Conservation (phyloP, 2,888 invertebrate species). For the Phyllotreta cruciferae region DNA sequence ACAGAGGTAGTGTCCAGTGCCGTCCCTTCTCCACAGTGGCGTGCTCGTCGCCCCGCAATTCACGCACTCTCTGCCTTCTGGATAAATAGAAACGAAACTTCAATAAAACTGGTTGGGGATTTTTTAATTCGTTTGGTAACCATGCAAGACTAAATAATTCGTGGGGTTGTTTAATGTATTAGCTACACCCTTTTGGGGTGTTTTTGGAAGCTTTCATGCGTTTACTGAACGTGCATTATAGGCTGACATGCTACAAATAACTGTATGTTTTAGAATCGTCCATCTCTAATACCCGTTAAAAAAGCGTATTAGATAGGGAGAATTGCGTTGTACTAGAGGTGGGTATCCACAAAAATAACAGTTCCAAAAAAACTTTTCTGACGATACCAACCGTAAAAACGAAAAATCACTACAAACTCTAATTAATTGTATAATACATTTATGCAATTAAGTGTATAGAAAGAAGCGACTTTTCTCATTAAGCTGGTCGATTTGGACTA, state of each 20-base stretch:
- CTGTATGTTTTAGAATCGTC: no score
- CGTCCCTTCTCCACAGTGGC: constrained; percentile 96
- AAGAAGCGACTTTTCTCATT: constrained; percentile 34
- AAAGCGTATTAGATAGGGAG: not conserved
- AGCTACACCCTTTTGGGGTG: no score
- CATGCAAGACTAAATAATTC: no score
- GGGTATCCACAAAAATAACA: not conserved
- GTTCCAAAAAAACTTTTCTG: constrained; percentile 1
- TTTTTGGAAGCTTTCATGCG: no score
- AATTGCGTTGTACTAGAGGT: not conserved
- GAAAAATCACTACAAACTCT: no score
- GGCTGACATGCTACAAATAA: no score
- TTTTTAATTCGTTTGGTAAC: no score
- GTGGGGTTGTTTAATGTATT: no score
- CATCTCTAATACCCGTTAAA: constrained; percentile 22
- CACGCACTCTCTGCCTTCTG: constrained; percentile 97
- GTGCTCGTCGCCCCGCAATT: constrained; percentile 99
- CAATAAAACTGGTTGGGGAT: not conserved
- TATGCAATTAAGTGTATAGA: constrained; percentile 5
- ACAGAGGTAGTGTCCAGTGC: constrained; percentile 97
- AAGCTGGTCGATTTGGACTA: constrained; percentile 36
- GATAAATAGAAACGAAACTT: constrained; percentile 48
- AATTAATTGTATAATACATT: no score
- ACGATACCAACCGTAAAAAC: no score
- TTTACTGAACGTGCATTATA: no score